Percentiles rank a stretch among this genome's conserved stretches.
phyloP scores from a whole-genome alignment of 2,797 vertebrate species.

The Galago senegalensis region DNA sequence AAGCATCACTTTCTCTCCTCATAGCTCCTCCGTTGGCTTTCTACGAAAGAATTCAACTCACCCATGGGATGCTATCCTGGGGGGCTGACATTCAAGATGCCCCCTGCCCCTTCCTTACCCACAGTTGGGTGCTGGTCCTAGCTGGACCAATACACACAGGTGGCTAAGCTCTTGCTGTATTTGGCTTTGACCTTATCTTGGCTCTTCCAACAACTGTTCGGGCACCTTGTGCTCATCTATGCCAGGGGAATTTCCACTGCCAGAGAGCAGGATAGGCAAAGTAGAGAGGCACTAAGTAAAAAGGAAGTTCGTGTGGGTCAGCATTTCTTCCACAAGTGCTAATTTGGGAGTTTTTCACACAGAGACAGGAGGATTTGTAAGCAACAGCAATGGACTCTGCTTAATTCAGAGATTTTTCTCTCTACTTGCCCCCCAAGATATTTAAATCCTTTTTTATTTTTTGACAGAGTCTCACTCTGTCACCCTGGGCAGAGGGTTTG shows the following conservation, averaged over 20 bases:
- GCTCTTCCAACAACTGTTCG: neutral
- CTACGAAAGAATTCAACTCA: no score
- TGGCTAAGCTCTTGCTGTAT: neutral
- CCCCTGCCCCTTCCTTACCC: no score
- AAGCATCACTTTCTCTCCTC: neutral
- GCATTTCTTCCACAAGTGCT: neutral
- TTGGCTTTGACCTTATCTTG: neutral
- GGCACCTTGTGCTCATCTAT: neutral
- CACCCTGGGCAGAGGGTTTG: no score
- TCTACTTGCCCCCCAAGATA: neutral
- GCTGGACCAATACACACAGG: neutral
- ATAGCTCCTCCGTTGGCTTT: neutral
- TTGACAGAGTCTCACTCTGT: no score
- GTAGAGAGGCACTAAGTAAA: neutral
- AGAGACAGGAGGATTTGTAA: neutral
- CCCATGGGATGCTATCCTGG: neutral
- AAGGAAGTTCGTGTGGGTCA: neutral
- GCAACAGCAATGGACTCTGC: neutral
- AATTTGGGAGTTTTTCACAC: neutral
- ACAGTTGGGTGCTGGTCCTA: neutral
- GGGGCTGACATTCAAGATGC: neutral
- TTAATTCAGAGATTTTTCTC: neutral
- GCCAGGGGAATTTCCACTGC: neutral
- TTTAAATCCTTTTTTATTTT: no score
- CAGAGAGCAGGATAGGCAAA: neutral